Evolutionary conservation across 2,888 invertebrate species (phyloP).

Genomic region (Steinernema carpocapsae): DNA sequence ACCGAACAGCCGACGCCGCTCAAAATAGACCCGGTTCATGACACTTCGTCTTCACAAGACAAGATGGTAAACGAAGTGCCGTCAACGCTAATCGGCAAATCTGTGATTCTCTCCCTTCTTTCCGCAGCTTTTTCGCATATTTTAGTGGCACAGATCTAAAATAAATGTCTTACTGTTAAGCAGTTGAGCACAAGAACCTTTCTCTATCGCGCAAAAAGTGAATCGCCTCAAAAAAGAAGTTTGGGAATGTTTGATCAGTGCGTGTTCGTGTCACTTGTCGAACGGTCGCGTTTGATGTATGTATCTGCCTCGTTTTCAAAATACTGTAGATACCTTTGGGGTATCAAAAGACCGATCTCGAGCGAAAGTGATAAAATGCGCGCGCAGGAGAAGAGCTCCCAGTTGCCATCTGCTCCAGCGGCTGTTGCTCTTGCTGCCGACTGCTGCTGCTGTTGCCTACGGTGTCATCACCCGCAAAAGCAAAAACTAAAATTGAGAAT

Average conservation of each 20-base stretch:
- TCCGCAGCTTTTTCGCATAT: background rate
- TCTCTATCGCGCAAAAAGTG: background rate
- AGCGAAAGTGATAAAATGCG: conserved; percentile 21
- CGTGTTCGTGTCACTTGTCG: conserved; percentile 1
- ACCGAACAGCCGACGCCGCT: conserved; percentile 23
- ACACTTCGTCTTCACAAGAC: conserved; percentile 29
- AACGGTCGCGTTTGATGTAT: background rate
- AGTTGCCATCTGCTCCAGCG: conserved; percentile 8
- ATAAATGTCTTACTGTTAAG: conserved; percentile 30
- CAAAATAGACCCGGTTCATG: conserved; percentile 32
- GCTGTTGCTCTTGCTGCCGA: background rate
- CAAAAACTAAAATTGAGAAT: conserved; percentile 15
- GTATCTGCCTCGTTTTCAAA: background rate
- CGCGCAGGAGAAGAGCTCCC: conserved; percentile 6
- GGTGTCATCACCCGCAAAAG: conserved; percentile 18
- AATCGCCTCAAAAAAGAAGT: background rate
- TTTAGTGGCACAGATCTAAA: conserved; percentile 20
- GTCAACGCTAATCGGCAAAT: conserved; percentile 15
- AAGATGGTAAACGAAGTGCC: conserved; percentile 27
- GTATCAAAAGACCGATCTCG: conserved; percentile 11
- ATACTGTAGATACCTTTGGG: background rate
- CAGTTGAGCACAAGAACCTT: background rate
- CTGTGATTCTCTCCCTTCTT: conserved; percentile 6
- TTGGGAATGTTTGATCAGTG: background rate
- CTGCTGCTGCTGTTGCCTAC: conserved; percentile 1